Percentiles rank a stretch among this genome's conserved stretches.
phyloP scores from a whole-genome alignment of 2,113 vertebrate species.

The Columbina picui region DNA sequence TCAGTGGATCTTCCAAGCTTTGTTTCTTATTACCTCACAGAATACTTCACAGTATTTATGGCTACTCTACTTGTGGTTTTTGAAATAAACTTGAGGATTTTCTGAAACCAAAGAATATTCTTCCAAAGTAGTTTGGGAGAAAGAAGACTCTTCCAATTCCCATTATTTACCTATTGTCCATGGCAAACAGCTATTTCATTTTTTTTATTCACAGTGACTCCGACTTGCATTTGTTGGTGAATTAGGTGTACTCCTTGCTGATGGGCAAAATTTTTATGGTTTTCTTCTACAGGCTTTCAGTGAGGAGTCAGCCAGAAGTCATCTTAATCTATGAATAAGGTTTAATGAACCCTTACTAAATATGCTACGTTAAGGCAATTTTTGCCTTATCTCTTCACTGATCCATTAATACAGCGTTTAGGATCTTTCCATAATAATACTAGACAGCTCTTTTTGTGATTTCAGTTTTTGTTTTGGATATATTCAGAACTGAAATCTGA shows the following conservation, averaged over 20 bases:
- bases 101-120: neutral
- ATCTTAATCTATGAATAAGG: neutral
- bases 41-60: neutral
- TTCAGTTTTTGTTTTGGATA: neutral
- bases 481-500: neutral
- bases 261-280: neutral
- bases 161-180: neutral
- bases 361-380: neutral
- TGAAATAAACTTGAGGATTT: neutral
- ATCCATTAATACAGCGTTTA: neutral
- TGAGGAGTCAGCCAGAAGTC: neutral
- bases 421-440: neutral
- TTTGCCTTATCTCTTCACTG: neutral
- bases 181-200: neutral
- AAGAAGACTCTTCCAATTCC: neutral
- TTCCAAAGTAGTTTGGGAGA: neutral
- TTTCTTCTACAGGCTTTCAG: neutral
- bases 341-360: neutral
- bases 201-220: neutral
- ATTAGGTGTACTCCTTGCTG: neutral
- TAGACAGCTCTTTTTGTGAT: neutral
- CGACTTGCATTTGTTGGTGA: neutral
- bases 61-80: neutral
- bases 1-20: neutral
- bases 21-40: neutral